Evolutionary conservation across 2,797 vertebrate genomes (phyloP).

Genomic region (Semotilus atromaculatus): DNA sequence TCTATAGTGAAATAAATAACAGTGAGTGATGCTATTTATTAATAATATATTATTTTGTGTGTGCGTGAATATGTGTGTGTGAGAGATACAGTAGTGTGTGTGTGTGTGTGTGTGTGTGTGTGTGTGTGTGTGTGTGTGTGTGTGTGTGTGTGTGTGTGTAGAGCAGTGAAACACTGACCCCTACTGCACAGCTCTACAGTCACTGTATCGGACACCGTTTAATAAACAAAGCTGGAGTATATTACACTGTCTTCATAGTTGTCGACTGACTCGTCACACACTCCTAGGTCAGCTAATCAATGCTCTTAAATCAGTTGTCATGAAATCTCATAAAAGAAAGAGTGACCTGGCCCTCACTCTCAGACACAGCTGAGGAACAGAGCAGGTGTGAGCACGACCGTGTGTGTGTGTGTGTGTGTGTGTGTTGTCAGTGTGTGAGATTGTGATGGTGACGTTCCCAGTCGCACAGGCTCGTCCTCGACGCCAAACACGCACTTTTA

Average conservation of each 20-base stretch:
- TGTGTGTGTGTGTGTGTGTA: neutral
- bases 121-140: too few relatives aligned
- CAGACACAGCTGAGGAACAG: neutral
- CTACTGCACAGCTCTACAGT: conserved; percentile 15
- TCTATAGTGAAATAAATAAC: too few relatives aligned
- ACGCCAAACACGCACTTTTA: conserved; percentile 83
- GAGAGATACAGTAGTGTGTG: too few relatives aligned
- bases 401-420: too few relatives aligned
- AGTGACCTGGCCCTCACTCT: neutral
- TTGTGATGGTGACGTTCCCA: neutral
- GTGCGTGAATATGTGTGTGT: neutral
- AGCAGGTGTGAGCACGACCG: neutral
- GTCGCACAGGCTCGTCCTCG: conserved; percentile 67
- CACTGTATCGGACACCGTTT: neutral
- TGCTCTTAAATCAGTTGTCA: neutral
- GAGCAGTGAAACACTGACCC: conserved; percentile 41
- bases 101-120: neutral
- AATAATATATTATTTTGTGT: too few relatives aligned
- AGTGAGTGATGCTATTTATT: too few relatives aligned
- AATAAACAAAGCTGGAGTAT: neutral
- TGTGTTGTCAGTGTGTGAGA: too few relatives aligned
- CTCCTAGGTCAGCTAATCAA: neutral
- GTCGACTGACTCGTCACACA: neutral
- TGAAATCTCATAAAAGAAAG: neutral
- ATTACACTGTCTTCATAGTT: neutral